phyloP scores from a whole-genome alignment of 2,797 vertebrate genomes.

The Acestrorhynchus altus region DNA sequence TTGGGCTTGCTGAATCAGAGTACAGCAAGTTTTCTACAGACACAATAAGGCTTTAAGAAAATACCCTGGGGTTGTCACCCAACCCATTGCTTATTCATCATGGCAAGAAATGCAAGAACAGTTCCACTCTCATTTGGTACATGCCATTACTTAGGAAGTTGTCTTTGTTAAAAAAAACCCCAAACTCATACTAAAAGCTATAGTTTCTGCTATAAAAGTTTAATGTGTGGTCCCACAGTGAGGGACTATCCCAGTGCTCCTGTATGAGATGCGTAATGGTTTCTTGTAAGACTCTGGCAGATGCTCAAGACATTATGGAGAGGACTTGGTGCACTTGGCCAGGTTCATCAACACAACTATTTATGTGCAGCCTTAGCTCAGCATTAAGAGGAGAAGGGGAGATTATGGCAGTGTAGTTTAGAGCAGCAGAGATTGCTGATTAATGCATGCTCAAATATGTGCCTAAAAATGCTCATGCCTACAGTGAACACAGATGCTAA shows the following conservation, averaged over 20 bases:
- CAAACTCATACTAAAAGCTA: too few species aligned
- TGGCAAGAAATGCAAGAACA: background rate
- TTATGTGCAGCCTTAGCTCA: slow-evolving; percentile 17
- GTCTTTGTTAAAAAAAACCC: background rate
- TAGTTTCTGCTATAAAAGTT: background rate
- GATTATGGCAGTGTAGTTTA: background rate
- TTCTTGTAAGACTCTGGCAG: slow-evolving; percentile 6
- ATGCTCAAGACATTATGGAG: slow-evolving; percentile 7
- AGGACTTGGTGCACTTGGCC: background rate
- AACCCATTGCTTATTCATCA: background rate
- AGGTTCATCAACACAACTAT: slow-evolving; percentile 15
- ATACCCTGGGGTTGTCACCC: background rate
- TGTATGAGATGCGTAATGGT: background rate
- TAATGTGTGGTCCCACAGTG: background rate
- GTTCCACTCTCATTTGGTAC: too few species aligned
- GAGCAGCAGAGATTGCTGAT: background rate
- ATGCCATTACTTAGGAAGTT: background rate
- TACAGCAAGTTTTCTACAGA: background rate
- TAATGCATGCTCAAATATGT: slow-evolving; percentile 15
- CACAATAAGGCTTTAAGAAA: background rate
- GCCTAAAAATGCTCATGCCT: slow-evolving; percentile 1
- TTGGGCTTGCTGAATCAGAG: too few species aligned
- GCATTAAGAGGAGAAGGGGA: background rate
- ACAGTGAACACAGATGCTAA: background rate
- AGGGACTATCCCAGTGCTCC: background rate